A percentile compares a stretch with the other conserved stretches of the same genome.
Evolutionary conservation across 2,888 invertebrate genomes (phyloP).

Genomic region (Serrognathus titanus): DNA sequence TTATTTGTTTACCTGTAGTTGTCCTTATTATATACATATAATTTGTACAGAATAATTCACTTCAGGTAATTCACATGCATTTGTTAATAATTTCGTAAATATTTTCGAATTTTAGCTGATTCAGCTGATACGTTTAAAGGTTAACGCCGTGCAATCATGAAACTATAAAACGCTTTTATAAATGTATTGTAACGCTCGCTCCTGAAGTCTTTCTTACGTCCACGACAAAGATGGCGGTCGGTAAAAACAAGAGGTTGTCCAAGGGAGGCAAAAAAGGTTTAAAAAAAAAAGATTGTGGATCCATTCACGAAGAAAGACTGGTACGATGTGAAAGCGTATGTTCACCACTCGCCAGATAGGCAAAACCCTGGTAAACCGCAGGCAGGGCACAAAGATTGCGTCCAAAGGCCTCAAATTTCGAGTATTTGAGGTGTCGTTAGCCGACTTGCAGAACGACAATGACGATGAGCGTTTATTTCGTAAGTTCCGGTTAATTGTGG

Average conservation of each 20-base stretch:
- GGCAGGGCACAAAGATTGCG: slow-evolving; percentile 89
- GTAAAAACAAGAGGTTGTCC: slow-evolving; percentile 94
- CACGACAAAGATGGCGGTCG: slow-evolving; percentile 68
- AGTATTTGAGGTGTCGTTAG: slow-evolving; percentile 97
- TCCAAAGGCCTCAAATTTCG: slow-evolving; percentile 97
- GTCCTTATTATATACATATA: no score
- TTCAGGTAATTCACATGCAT: no score
- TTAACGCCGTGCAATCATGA: no score
- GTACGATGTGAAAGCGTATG: slow-evolving; percentile 71
- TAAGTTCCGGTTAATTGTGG: slow-evolving; percentile 97
- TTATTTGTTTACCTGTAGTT: no score
- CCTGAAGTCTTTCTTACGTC: no score
- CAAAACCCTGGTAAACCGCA: slow-evolving; percentile 97
- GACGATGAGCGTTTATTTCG: slow-evolving; percentile 97
- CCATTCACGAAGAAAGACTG: slow-evolving; percentile 99
- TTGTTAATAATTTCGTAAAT: no score
- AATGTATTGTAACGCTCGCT: no score
- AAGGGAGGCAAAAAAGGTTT: slow-evolving; percentile 99
- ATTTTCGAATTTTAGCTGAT: no score
- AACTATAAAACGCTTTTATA: no score
- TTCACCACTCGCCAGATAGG: slow-evolving; percentile 96
- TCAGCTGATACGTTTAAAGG: no score
- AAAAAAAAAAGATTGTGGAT: slow-evolving; percentile 99
- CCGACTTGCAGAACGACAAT: slow-evolving; percentile 94
- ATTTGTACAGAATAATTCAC: no score